Evolutionary conservation across 30 jellyfish, hydroid and myxozoan genomes (phyloP).

Genomic region (Aurelia sp.): DNA sequence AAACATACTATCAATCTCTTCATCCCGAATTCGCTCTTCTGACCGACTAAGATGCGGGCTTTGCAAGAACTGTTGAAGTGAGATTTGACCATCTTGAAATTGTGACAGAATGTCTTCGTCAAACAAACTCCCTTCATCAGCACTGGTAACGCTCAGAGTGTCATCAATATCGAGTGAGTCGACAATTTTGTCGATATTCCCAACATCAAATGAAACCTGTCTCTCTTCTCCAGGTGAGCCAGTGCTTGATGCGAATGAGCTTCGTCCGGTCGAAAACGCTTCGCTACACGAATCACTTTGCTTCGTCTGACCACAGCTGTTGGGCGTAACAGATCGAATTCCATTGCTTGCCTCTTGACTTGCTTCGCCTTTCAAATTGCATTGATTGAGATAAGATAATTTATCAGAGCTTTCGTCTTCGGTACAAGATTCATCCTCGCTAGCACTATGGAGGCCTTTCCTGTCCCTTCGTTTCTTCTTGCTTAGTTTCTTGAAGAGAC

Average conservation of each 20-base stretch:
- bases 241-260: slow-evolving; percentile 15
- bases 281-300: slow-evolving; percentile 10
- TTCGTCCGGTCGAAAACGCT: slow-evolving; percentile 23
- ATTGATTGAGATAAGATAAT: slow-evolving; percentile 33
- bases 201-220: slow-evolving; percentile 42
- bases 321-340: slow-evolving; percentile 72
- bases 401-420: slow-evolving; percentile 66
- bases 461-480: slow-evolving; percentile 59
- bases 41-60: slow-evolving; percentile 85
- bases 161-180: slow-evolving; percentile 46
- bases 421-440: slow-evolving; percentile 74
- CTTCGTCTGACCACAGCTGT: neutral
- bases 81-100: slow-evolving; percentile 87
- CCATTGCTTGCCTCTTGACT: slow-evolving; percentile 52
- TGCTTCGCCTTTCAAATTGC: slow-evolving; percentile 27
- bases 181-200: slow-evolving; percentile 9
- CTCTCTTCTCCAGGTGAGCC: slow-evolving; percentile 20
- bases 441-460: slow-evolving; percentile 45
- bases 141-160: slow-evolving; percentile 36
- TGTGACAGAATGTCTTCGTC: slow-evolving; percentile 89
- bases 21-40: slow-evolving; percentile 71
- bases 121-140: slow-evolving; percentile 77
- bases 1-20: slow-evolving; percentile 66
- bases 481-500: slow-evolving; percentile 74
- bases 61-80: slow-evolving; percentile 87